Base-by-base conservation (phyloP, 2,113 vertebrate genomes). In the Gymnarchus niloticus region DNA sequence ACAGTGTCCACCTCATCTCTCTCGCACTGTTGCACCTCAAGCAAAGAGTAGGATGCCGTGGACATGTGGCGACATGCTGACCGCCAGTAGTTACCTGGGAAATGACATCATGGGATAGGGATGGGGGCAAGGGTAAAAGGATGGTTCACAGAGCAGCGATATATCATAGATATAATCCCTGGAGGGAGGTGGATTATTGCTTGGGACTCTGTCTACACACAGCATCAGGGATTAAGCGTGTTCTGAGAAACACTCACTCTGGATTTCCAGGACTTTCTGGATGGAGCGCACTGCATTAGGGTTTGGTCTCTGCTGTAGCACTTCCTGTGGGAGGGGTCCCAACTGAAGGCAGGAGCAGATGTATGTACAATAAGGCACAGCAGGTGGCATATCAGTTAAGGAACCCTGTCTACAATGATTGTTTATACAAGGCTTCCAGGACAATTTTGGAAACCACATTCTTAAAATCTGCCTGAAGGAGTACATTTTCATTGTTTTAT, bases 1-100 rank as follows among this genome's bases (percentile, higher is more conserved):
- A 99, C 97, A 0, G 98, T 98, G 90, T 99, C 98, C 0, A 98
- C 96, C 87, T 99, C 98, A 73, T 99, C 98, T 0, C 92, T 96
- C 89, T 99, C 98, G 0, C 94, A 95, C 85, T 93, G 95, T 88
- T 97, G 97, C 0, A 96, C 96, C 92, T 99, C 98, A 0, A 96
- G 91, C 92, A 99, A 87, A 0, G 98, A 98, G 89, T 95, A 96
- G 0, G 95, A 95, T 28, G 95, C 92, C 0, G 96, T 97, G 83
- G 97, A 95, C 85, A 94, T 89, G 0, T 91, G 93, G 28, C 96
- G 95, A 85, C 96, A 95, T 61, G 98, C 94, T 10, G 96, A 98
- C 86, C 94, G 94, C 98, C 98, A 99, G 88, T 98, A 97, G 89
- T 97, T 97, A 95, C 97, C 98, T 99, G 89, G 12, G 56, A 77